Base-by-base conservation (phyloP, 2,797 vertebrate genomes). In the Thripadectes ignobilis region DNA sequence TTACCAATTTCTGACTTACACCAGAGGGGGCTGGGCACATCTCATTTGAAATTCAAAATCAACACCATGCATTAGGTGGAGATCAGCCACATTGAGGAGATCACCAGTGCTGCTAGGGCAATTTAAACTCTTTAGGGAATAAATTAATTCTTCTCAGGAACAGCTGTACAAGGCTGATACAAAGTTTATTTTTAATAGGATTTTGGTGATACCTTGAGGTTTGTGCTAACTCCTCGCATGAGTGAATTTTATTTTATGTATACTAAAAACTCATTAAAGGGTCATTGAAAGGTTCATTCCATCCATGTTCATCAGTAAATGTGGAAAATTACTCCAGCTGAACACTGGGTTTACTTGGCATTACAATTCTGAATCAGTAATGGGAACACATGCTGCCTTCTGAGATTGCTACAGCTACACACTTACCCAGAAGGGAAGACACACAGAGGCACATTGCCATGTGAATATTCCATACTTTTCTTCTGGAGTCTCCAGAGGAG, bases 381-480 rank as follows among this genome's bases (percentile, higher is more conserved):
- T 17, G 24, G 32, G 41, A 87, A 76, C 17, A 8, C 36, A 49
- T 0, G 29, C 29, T 68, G 51, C 62, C 30, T 63, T 49, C 77
- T 46, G 86, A 63, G 52, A 71, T 32, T 27, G 29, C 61, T 49
- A 3, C 26, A 73, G 67, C 46, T 39, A 43, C 4, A 43, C 15
- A 29, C 18, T 62, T 17, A 48, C 17, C 19, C 29, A 69, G 52
- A 12, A 73, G 49, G 55, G 20, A 84, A 52, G 39, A 69, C 82
- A 78, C 26, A 69, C 4, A 58, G 58, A 24, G 30, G 22, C 38
- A 39, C 16, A 32, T 6, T 55, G 24, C 22, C 0, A 0, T 7
- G 14, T 38, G 39, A 57, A 54, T 29, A 48, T 45, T 36, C 46
- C 51, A 18, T 24, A 2, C 10, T 34, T 39, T 73, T 79, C 55